Conservation (phyloP, 2,113 vertebrate genomes). For the Sitta europaea region DNA sequence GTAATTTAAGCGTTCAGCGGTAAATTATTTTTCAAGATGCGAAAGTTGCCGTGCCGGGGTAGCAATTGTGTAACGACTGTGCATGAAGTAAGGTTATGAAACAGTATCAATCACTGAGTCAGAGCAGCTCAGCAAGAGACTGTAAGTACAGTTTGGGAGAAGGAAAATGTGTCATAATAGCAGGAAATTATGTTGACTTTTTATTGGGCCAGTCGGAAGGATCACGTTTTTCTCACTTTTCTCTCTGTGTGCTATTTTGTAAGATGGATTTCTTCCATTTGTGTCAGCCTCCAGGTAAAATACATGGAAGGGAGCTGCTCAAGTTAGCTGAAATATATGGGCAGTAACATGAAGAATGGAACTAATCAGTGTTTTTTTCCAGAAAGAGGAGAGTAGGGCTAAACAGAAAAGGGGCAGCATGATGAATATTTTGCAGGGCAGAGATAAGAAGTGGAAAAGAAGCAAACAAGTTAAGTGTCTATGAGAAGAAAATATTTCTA, state of each 20-base stretch:
- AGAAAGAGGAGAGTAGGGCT: too few relatives aligned
- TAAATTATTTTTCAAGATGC: not conserved
- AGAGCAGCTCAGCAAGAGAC: too few relatives aligned
- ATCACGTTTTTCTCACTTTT: not conserved
- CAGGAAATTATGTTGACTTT: not conserved
- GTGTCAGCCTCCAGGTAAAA: not conserved
- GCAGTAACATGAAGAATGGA: too few relatives aligned
- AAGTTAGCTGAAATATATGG: rapidly evolving
- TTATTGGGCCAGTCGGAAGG: rapidly evolving
- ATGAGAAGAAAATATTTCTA: not conserved
- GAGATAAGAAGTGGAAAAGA: not conserved
- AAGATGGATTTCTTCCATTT: not conserved
- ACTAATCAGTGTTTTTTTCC: too few relatives aligned
- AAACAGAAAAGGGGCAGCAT: not conserved
- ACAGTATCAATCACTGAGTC: not conserved
- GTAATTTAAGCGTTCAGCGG: not conserved
- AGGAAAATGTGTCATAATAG: not conserved
- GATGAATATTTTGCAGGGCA: not conserved
- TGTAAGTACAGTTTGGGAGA: not conserved
- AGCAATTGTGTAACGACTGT: not conserved
- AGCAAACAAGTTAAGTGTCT: not conserved
- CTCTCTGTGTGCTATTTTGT: not conserved
- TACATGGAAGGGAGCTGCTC: not conserved
- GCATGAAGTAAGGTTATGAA: not conserved
- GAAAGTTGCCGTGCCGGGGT: not conserved